A percentile compares a stretch with the other conserved stretches of the same genome.
Evolutionary conservation across 2,113 vertebrate species (phyloP).

Genomic region (Ifrita kowaldi): DNA sequence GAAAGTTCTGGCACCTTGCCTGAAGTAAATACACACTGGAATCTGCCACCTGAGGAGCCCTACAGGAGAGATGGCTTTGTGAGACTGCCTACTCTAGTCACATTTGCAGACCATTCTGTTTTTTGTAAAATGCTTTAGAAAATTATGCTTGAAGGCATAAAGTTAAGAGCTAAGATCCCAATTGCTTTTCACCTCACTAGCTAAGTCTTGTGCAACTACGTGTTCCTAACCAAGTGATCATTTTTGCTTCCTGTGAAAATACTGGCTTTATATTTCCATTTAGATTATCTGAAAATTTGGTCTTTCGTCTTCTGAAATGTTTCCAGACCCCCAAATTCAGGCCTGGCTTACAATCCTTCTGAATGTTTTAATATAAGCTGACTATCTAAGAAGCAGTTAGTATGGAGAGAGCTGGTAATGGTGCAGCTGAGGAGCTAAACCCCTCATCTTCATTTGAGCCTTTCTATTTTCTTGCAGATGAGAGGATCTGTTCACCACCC

Average conservation of each 20-base stretch:
- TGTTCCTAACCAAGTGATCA: not conserved
- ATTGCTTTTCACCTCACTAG: not conserved
- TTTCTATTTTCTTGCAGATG: slow-evolving; percentile 73
- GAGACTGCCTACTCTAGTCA: not conserved
- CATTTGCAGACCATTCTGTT: not conserved
- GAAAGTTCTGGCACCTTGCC: not conserved
- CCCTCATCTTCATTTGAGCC: not conserved
- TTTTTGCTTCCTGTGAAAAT: not conserved
- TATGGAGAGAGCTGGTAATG: not conserved
- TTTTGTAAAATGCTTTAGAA: not conserved
- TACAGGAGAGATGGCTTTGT: not conserved
- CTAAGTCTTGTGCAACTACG: not conserved
- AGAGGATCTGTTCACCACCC: slow-evolving; percentile 94
- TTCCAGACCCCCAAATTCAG: not conserved
- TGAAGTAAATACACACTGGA: not conserved
- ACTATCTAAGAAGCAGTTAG: not conserved
- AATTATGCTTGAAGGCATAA: not conserved
- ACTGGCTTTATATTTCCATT: not conserved
- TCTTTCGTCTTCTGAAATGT: not conserved
- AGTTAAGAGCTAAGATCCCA: not conserved
- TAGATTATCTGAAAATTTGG: not conserved
- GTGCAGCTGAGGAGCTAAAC: not conserved
- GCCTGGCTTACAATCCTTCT: not conserved
- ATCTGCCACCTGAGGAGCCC: not conserved
- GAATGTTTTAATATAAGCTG: not conserved